Percentiles rank a stretch among this genome's conserved stretches.
Conservation (phyloP, 2,797 vertebrate species). For the Remorina albescens region DNA sequence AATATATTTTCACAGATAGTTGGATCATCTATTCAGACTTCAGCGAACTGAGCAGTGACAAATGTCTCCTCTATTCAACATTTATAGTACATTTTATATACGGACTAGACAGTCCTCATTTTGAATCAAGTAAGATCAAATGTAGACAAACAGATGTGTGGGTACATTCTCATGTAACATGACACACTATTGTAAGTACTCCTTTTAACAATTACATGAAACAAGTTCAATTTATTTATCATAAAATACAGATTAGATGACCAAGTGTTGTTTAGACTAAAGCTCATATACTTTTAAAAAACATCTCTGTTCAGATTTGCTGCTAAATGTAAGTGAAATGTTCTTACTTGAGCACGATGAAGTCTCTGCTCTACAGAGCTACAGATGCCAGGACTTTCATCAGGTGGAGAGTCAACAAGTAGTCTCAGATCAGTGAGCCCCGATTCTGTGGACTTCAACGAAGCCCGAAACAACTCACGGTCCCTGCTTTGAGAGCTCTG, state of each 20-base stretch:
- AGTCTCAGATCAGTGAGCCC: slow-evolving; percentile 11
- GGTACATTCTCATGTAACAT: slow-evolving; percentile 27
- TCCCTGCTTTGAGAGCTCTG: slow-evolving; percentile 9
- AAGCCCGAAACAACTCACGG: background rate
- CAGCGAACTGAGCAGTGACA: background rate
- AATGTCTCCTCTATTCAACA: background rate
- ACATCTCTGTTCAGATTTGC: background rate
- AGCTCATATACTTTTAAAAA: too few relatives aligned
- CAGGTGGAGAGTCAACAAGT: slow-evolving; percentile 16
- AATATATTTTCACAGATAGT: slow-evolving; percentile 14
- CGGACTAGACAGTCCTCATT: slow-evolving; percentile 29
- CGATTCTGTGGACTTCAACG: slow-evolving; percentile 5
- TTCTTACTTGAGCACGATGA: slow-evolving; percentile 55
- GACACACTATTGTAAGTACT: background rate
- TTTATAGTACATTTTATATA: too few relatives aligned
- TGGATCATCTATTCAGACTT: background rate
- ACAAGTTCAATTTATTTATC: too few relatives aligned
- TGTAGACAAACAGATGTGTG: background rate
- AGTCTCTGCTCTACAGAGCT: slow-evolving; percentile 31
- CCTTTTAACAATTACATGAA: background rate
- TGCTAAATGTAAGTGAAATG: background rate
- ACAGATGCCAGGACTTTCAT: background rate
- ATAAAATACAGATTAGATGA: too few relatives aligned
- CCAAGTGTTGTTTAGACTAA: too few relatives aligned
- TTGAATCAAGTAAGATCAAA: slow-evolving; percentile 44